Evolutionary conservation across 2,113 vertebrate genomes (phyloP), one percentile per base, ranked within the genome.

Genomic region (Silurus meridionalis): DNA sequence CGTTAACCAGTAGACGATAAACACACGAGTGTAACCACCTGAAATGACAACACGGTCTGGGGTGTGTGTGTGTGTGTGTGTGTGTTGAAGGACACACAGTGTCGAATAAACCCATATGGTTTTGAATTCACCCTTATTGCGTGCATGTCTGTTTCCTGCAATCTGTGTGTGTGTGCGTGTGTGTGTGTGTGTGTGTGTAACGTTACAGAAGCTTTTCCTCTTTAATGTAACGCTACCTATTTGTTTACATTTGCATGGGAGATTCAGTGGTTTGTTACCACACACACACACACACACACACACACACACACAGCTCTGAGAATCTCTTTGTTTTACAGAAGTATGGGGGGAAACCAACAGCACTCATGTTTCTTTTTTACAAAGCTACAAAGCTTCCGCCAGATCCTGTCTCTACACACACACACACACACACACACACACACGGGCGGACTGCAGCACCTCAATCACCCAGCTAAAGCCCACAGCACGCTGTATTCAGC

Each of bases 311-410:
- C 23, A 25, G n/a, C 10, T 28, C 14, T 19, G 1, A 1, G 21
- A 28, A 52, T 37, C 46, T 80, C 69, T 69, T 67, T 88, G 84
- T 83, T 52, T 37, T 60, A 46, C 55, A 86, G 66, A 80, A 80
- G 84, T 88, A 25, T 11, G 14, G 55, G 58, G 25, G 15, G 19
- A 52, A 64, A 74, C 82, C 50, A 66, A 58, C 58, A 60, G 78
- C 60, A 19, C 50, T 52, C 53, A 23, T 53, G 23, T 77, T 25
- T 6, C 37, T 37, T 37, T 37, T 37, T 25, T 15, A 71, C 25
- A 46, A 17, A 69, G 28, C 25, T 77, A 77, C 72, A 77, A 55
- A 77, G 74, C 48, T 37, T 66, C 6, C 17, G 63, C 72, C 46
- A 74, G 23, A 17, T 48, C 67, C 0, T 17, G 46, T 10, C 53